These are phyloP conservation scores for Cotesia glomerata DNA, from an alignment of 1,140 invertebrate species.

Conservation along the genomic window DNA sequence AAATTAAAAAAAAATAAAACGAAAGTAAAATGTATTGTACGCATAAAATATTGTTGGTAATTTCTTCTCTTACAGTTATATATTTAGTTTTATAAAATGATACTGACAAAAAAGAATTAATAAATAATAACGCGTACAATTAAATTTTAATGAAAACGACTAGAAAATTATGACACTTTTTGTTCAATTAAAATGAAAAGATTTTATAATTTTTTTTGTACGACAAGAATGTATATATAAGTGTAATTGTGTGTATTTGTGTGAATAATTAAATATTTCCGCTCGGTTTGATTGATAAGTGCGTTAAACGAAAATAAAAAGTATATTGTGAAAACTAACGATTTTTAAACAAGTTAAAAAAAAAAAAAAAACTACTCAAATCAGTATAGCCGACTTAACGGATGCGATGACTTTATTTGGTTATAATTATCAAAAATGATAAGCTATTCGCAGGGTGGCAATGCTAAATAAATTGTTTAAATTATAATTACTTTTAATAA, in stretches of 20 bases:
- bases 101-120: not conserved
- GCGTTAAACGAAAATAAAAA: not conserved
- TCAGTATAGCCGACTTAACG: conserved; percentile 10
- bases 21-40: conserved; percentile 1
- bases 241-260: not conserved
- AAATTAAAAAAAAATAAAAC: not conserved
- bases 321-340: not conserved
- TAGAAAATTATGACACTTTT: not conserved
- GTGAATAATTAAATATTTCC: not conserved
- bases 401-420: conserved; percentile 6
- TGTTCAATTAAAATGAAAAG: not conserved
- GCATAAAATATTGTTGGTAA: not conserved
- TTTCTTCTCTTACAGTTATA: not conserved
- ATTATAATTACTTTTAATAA: not conserved
- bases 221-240: not conserved
- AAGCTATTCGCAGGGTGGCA: conserved; percentile 1
- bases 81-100: not conserved
- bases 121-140: not conserved
- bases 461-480: not conserved
- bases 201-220: conserved; percentile 2
- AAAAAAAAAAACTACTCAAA: conserved; percentile 4
- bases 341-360: not conserved
- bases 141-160: too few species aligned
- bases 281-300: not conserved
- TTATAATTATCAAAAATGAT: not conserved